Percentiles rank a stretch among this genome's conserved stretches.
phyloP scores from a whole-genome alignment of 1,140 invertebrate genomes.

The Ptiloglossa arizonensis region DNA sequence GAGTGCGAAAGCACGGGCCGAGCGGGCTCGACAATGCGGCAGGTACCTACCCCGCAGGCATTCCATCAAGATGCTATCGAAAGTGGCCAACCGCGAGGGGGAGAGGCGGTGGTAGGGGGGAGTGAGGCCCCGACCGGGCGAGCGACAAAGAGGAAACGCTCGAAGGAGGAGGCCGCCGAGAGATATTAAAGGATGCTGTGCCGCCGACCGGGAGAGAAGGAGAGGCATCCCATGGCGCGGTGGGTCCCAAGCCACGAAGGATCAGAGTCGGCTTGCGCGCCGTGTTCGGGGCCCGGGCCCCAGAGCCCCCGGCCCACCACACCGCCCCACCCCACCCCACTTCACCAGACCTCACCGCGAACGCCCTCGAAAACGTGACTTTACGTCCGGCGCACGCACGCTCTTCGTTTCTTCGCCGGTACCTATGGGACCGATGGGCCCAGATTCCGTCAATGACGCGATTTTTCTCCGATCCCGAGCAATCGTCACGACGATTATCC shows the following conservation, averaged over 20 bases:
- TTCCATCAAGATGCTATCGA: conserved; percentile 80
- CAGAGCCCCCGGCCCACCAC: background rate
- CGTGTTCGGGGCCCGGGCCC: conserved; percentile 40
- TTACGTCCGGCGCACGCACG: conserved; percentile 14
- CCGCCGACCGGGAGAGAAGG: conserved; percentile 58
- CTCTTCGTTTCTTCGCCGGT: background rate
- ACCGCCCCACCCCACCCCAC: background rate
- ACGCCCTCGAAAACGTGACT: conserved; percentile 52
- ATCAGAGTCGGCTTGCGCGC: conserved; percentile 55
- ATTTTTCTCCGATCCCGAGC: background rate
- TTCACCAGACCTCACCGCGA: background rate
- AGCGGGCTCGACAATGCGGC: conserved; percentile 74
- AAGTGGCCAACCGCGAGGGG: conserved; percentile 57
- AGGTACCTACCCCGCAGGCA: conserved; percentile 77
- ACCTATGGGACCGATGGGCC: background rate
- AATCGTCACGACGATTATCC: background rate
- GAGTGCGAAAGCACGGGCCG: conserved; percentile 65
- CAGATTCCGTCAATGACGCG: conserved; percentile 1
- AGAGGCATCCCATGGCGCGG: conserved; percentile 74
- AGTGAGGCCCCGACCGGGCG: background rate
- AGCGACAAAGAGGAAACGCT: conserved; percentile 47
- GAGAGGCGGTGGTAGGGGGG: conserved; percentile 19
- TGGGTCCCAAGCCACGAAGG: conserved; percentile 69
- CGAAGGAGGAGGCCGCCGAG: conserved; percentile 66
- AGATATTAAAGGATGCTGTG: conserved; percentile 79